These are phyloP conservation scores for Phyllotis vaccarum DNA, from an alignment of 2,797 vertebrate genomes.

Conservation along the genomic window DNA sequence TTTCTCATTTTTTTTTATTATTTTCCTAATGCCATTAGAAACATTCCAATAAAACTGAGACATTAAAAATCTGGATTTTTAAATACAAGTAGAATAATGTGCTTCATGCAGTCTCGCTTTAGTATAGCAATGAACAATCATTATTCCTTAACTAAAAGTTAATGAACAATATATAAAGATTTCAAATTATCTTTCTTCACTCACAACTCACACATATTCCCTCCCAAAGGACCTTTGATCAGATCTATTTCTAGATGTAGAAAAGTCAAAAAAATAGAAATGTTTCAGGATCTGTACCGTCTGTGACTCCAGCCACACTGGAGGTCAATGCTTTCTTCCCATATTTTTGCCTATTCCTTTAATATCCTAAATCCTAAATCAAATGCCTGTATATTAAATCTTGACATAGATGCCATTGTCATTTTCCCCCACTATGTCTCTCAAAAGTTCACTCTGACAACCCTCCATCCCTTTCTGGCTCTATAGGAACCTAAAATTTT, in stretches of 20 bases:
- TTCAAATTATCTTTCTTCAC: neutral
- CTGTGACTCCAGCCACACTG: neutral
- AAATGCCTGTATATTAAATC: neutral
- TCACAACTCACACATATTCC: fast-evolving
- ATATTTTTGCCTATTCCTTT: neutral
- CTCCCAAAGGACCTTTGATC: neutral
- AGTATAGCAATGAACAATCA: neutral
- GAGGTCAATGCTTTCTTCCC: neutral
- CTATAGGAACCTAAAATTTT: neutral
- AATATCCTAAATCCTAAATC: neutral
- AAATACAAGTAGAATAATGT: neutral
- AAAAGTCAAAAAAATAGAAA: neutral
- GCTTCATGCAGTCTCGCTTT: neutral
- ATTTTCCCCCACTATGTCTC: neutral
- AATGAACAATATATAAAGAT: neutral
- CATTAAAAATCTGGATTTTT: neutral
- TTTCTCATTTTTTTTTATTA: neutral
- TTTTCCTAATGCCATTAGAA: neutral
- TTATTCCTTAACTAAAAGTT: neutral
- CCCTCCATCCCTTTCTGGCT: neutral
- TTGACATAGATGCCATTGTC: neutral
- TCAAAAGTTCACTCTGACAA: neutral
- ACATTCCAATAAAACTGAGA: neutral
- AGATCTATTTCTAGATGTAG: neutral
- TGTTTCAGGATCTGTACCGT: neutral